Evolutionary conservation across 2,888 invertebrate species (phyloP).

Genomic region (Epirrhoe tristata): DNA sequence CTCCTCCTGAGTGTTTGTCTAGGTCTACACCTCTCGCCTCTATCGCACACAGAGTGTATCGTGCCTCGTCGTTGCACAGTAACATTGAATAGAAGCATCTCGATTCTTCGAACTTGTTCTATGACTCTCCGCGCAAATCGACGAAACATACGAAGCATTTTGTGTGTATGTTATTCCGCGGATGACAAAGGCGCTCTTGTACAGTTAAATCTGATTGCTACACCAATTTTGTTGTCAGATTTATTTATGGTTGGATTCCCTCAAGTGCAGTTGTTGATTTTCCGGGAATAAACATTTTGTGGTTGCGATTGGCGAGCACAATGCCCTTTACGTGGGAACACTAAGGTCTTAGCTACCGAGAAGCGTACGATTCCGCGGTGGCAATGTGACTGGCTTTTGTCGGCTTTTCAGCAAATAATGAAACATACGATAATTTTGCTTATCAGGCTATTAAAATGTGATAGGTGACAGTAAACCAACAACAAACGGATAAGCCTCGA

Average conservation of each 20-base stretch:
- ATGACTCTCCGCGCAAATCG: slow-evolving; percentile 60
- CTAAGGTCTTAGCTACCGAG: background rate
- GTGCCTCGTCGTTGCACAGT: slow-evolving; percentile 60
- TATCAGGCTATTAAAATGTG: slow-evolving; percentile 57
- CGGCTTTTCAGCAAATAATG: slow-evolving; percentile 47
- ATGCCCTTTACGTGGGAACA: slow-evolving; percentile 2
- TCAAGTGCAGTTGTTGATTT: slow-evolving; percentile 55
- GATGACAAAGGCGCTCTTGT: slow-evolving; percentile 3
- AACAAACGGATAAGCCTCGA: slow-evolving; percentile 56
- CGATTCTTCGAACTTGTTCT: slow-evolving; percentile 63
- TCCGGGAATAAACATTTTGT: slow-evolving; percentile 36
- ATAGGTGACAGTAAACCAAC: slow-evolving; percentile 48
- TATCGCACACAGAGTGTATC: slow-evolving; percentile 65
- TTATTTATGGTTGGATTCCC: slow-evolving; percentile 60
- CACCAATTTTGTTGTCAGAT: slow-evolving; percentile 14
- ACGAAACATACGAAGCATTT: slow-evolving; percentile 68
- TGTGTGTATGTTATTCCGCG: slow-evolving; percentile 21
- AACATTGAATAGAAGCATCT: slow-evolving; percentile 65
- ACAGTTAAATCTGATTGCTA: background rate
- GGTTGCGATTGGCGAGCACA: slow-evolving; percentile 8
- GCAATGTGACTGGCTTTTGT: slow-evolving; percentile 44
- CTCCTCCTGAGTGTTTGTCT: slow-evolving; percentile 56
- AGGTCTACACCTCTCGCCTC: slow-evolving; percentile 42
- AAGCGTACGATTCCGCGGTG: slow-evolving; percentile 34
- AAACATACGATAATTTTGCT: slow-evolving; percentile 52